Conservation (phyloP, 1,140 invertebrate genomes). For the Drosophila kurseongensis region DNA sequence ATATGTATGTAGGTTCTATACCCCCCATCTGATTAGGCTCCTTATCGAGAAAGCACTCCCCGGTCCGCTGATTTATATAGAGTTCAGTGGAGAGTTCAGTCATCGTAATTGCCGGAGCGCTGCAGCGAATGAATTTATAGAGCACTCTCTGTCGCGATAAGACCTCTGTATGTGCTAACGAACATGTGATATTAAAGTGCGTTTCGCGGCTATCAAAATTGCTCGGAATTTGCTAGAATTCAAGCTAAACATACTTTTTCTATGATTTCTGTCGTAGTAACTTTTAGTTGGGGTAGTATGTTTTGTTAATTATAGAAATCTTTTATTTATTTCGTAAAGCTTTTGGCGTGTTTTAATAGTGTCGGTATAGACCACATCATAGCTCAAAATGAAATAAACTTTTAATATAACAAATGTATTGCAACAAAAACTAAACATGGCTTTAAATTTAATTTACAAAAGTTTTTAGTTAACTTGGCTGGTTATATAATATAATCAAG, state of each 20-base stretch:
- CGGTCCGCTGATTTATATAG: conserved; percentile 38
- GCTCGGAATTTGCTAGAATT: not conserved
- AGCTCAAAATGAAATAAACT: too few relatives aligned
- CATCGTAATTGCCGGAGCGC: conserved; percentile 8
- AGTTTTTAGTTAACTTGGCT: too few relatives aligned
- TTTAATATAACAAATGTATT: too few relatives aligned
- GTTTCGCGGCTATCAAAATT: conserved; percentile 1
- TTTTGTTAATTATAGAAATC: not conserved
- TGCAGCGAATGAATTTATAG: conserved; percentile 34
- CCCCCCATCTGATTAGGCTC: conserved; percentile 6
- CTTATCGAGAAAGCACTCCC: conserved; percentile 32
- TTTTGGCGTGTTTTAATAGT: too few relatives aligned
- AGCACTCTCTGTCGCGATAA: conserved; percentile 20
- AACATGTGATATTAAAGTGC: conserved; percentile 23
- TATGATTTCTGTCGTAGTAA: too few relatives aligned
- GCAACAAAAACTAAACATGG: too few relatives aligned
- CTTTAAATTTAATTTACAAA: too few relatives aligned
- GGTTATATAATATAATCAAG: too few relatives aligned
- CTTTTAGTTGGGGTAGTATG: too few relatives aligned
- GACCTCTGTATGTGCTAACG: not conserved
- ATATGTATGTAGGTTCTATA: not conserved
- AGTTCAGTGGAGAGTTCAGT: conserved; percentile 32
- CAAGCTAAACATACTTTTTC: not conserved
- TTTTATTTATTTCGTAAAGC: not conserved
- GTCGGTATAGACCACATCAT: too few relatives aligned